Percentiles rank a stretch among this genome's conserved stretches.
Evolutionary conservation across 2,113 vertebrate genomes (phyloP).

Genomic region (Cololabis saira): DNA sequence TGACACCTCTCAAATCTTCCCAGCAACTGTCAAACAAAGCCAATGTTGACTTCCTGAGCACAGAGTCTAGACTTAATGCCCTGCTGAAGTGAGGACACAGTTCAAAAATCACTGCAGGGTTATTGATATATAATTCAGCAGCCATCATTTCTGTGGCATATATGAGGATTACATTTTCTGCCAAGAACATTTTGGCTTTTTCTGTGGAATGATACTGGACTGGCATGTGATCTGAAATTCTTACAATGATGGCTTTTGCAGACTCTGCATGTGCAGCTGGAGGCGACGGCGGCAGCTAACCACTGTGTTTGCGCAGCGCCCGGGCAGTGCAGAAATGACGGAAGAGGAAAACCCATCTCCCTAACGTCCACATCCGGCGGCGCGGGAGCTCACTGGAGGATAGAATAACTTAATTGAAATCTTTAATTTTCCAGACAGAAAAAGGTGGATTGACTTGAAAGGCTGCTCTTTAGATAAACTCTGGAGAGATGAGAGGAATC

Average conservation of each 20-base stretch:
- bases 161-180: slow-evolving; percentile 19
- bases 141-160: slow-evolving; percentile 21
- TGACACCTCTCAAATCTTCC: slow-evolving; percentile 51
- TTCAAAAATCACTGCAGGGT: not conserved
- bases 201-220: slow-evolving; percentile 34
- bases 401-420: slow-evolving; percentile 40
- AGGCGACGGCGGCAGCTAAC: slow-evolving; percentile 14
- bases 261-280: slow-evolving; percentile 35
- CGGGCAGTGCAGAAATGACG: slow-evolving; percentile 47
- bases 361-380: slow-evolving; percentile 29
- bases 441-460: slow-evolving; percentile 20
- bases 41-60: slow-evolving; percentile 30
- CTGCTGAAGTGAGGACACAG: slow-evolving; percentile 10
- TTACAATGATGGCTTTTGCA: slow-evolving; percentile 31
- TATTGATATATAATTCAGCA: slow-evolving; percentile 27
- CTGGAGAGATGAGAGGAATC: not conserved
- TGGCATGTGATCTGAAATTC: slow-evolving; percentile 52
- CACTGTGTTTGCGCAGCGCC: slow-evolving; percentile 44
- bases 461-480: slow-evolving; percentile 31
- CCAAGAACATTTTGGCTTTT: slow-evolving; percentile 31
- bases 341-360: slow-evolving; percentile 27
- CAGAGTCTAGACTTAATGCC: slow-evolving; percentile 19
- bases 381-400: slow-evolving; percentile 10
- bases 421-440: slow-evolving; percentile 37
- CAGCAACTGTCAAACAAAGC: slow-evolving; percentile 33